Evolutionary conservation across 2,888 invertebrate genomes (phyloP).

Genomic region (Notodonta dromedarius): DNA sequence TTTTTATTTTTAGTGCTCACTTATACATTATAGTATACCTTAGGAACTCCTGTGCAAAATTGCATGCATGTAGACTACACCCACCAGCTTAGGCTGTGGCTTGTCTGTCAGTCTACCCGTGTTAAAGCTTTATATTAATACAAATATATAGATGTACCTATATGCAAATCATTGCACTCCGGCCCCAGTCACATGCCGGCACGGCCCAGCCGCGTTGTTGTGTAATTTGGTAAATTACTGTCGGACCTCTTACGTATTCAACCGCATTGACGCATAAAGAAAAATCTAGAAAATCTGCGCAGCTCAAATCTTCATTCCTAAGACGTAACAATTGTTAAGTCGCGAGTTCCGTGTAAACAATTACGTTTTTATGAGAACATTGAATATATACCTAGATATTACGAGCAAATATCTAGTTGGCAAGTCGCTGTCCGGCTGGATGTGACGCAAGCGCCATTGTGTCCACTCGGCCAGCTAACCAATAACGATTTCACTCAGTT

Average conservation of each 20-base stretch:
- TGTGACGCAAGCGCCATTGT: slow-evolving; percentile 72
- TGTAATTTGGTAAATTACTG: slow-evolving; percentile 29
- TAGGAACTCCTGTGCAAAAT: no score
- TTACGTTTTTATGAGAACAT: slow-evolving; percentile 35
- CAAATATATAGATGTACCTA: background rate
- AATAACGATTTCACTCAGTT: slow-evolving; percentile 67
- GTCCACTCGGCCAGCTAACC: slow-evolving; percentile 59
- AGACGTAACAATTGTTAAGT: slow-evolving; percentile 13
- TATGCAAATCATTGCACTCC: slow-evolving; percentile 37
- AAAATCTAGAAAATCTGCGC: slow-evolving; percentile 17
- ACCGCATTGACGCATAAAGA: slow-evolving; percentile 5
- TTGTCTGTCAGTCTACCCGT: no score
- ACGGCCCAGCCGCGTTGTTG: slow-evolving; percentile 35
- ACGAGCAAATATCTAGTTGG: slow-evolving; percentile 47
- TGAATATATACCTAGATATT: slow-evolving; percentile 28
- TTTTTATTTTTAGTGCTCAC: no score
- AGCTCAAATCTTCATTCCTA: slow-evolving; percentile 17
- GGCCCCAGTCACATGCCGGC: slow-evolving; percentile 46
- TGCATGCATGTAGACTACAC: no score
- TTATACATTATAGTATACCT: no score
- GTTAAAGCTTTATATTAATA: no score
- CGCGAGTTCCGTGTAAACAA: slow-evolving; percentile 30
- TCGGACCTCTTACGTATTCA: slow-evolving; percentile 16
- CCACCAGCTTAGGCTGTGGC: no score
- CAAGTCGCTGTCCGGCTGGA: slow-evolving; percentile 41